phyloP scores from a whole-genome alignment of 2,113 vertebrate species.

The Gnathonemus longibarbis region DNA sequence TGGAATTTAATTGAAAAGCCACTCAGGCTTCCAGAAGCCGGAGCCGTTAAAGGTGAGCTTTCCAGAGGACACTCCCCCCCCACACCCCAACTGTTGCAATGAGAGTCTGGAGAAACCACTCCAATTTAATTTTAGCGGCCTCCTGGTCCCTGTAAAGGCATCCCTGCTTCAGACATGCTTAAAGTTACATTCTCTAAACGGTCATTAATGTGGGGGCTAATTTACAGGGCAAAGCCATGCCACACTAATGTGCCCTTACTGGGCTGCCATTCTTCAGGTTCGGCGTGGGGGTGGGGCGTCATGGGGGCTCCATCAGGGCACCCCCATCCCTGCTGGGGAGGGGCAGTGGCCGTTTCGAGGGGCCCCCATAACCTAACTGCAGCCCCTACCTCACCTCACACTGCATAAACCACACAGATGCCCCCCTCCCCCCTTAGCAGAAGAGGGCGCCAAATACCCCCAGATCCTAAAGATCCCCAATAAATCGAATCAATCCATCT shows the following conservation, averaged over 20 bases:
- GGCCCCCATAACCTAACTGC: conserved; percentile 36
- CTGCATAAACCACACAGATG: conserved; percentile 38
- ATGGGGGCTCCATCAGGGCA: neutral
- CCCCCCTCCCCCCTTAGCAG: conserved; percentile 32
- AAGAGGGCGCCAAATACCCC: conserved; percentile 62
- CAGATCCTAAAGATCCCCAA: conserved; percentile 64
- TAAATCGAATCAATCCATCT: conserved; percentile 86
- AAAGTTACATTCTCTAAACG: neutral
- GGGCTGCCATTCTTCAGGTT: neutral
- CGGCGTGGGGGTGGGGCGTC: neutral
- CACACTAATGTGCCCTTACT: neutral
- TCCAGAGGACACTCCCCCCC: neutral
- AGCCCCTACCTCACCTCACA: conserved; percentile 24
- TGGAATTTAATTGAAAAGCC: conserved; percentile 9
- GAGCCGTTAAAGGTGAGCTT: neutral
- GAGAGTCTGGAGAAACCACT: conserved; percentile 3
- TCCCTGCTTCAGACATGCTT: neutral
- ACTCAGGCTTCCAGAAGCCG: neutral
- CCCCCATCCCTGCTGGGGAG: neutral
- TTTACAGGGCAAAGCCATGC: neutral
- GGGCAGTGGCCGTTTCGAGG: neutral
- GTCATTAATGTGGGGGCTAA: conserved; percentile 15
- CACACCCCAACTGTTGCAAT: neutral
- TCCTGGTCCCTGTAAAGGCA: neutral
- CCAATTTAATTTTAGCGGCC: conserved; percentile 17